Percentiles rank a stretch among this genome's conserved stretches.
Conservation (phyloP, 2,113 vertebrate species). For the Eretmochelys imbricata region DNA sequence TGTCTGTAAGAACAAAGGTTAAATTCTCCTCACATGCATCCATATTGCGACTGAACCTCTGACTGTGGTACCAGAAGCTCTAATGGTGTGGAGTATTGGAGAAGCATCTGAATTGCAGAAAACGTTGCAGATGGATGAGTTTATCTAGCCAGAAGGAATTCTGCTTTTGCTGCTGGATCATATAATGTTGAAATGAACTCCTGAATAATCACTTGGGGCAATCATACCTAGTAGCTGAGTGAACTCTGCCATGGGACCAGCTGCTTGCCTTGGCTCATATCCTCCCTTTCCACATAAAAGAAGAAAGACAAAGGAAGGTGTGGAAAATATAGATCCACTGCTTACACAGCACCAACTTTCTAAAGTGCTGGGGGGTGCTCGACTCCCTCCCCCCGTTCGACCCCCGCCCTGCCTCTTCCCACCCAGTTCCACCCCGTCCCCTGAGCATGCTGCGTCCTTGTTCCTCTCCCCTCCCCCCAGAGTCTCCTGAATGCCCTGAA, state of each 20-base stretch:
- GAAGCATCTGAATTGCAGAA: neutral
- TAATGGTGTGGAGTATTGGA: neutral
- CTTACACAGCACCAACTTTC: too few relatives aligned
- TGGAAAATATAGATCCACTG: neutral
- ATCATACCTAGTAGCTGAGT: neutral
- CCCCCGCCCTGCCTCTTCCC: too few relatives aligned
- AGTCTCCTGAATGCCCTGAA: too few relatives aligned
- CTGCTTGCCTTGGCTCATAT: neutral
- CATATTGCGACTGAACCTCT: neutral
- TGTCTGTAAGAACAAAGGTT: neutral
- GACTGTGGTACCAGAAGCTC: neutral
- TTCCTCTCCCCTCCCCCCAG: too few relatives aligned
- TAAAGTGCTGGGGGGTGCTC: too few relatives aligned
- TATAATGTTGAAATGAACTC: neutral
- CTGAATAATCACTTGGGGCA: neutral
- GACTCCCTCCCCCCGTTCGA: too few relatives aligned
- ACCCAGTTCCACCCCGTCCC: too few relatives aligned
- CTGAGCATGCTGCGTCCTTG: too few relatives aligned
- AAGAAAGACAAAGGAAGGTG: neutral
- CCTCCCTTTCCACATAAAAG: neutral
- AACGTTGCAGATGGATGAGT: neutral
- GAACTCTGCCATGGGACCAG: neutral
- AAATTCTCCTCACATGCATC: neutral
- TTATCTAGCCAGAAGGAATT: neutral
- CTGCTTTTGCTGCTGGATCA: neutral